Evolutionary conservation across 2,797 vertebrate species (phyloP).

Genomic region (Crocodylus rhombifer): DNA sequence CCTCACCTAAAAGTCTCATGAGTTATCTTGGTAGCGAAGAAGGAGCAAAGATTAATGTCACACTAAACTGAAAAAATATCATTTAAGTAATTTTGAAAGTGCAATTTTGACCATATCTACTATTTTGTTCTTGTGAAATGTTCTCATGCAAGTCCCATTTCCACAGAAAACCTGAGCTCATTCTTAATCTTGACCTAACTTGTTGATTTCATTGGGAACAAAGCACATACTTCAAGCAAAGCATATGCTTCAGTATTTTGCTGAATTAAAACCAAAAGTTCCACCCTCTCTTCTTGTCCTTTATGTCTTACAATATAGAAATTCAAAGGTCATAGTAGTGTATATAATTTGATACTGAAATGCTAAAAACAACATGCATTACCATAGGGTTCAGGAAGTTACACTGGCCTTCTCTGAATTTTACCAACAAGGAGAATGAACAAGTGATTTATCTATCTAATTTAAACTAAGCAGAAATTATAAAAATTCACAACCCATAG

Average conservation of each 20-base stretch:
- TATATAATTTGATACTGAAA: not conserved
- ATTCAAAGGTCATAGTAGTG: too few relatives aligned
- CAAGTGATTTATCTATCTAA: not conserved
- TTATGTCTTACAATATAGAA: not conserved
- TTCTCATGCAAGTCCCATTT: not conserved
- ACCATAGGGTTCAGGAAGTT: not conserved
- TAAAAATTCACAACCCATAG: not conserved
- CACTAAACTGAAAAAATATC: not conserved
- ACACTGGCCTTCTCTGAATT: not conserved
- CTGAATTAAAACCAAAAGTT: not conserved
- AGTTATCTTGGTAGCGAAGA: too few relatives aligned
- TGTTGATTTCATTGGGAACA: not conserved
- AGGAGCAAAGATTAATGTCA: not conserved
- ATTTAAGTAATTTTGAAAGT: not conserved
- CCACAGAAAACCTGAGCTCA: not conserved
- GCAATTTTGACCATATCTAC: not conserved
- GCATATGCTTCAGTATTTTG: too few relatives aligned
- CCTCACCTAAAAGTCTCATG: too few relatives aligned
- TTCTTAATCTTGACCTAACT: not conserved
- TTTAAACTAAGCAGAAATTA: not conserved
- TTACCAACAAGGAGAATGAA: accelerated
- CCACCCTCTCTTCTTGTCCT: not conserved
- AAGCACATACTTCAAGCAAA: not conserved
- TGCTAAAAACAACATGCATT: not conserved
- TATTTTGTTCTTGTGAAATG: not conserved